These are phyloP conservation scores for Osmoderma eremita DNA, from an alignment of 2,888 invertebrate species.

Conservation along the genomic window DNA sequence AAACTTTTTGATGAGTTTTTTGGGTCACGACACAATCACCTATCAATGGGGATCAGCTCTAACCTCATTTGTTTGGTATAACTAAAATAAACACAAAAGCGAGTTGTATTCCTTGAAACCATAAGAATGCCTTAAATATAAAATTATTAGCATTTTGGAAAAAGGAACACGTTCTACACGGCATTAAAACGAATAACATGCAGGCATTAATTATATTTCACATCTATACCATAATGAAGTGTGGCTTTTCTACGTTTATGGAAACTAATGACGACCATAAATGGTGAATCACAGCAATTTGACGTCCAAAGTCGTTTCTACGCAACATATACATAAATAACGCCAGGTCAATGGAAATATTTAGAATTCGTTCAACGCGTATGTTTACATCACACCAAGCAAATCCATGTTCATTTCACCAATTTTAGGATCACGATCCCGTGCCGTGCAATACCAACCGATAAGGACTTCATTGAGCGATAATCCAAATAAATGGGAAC, in stretches of 20 bases:
- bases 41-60: too few relatives aligned
- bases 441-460: conserved; percentile 28
- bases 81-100: too few relatives aligned
- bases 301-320: background rate
- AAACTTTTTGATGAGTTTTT: too few relatives aligned
- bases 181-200: background rate
- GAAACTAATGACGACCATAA: background rate
- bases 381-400: conserved; percentile 39
- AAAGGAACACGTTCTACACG: background rate
- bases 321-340: conserved; percentile 10
- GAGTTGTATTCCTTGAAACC: too few relatives aligned
- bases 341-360: background rate
- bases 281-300: background rate
- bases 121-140: too few relatives aligned
- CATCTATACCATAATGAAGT: background rate
- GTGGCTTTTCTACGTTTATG: background rate
- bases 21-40: too few relatives aligned
- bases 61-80: too few relatives aligned
- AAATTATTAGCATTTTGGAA: too few relatives aligned
- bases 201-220: conserved; percentile 9
- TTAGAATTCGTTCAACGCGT: conserved; percentile 16
- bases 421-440: conserved; percentile 30
- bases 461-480: conserved; percentile 40
- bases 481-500: conserved; percentile 43
- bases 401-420: conserved; percentile 40